Conservation (phyloP, 1,140 invertebrate genomes). For the Lithobius niger region DNA sequence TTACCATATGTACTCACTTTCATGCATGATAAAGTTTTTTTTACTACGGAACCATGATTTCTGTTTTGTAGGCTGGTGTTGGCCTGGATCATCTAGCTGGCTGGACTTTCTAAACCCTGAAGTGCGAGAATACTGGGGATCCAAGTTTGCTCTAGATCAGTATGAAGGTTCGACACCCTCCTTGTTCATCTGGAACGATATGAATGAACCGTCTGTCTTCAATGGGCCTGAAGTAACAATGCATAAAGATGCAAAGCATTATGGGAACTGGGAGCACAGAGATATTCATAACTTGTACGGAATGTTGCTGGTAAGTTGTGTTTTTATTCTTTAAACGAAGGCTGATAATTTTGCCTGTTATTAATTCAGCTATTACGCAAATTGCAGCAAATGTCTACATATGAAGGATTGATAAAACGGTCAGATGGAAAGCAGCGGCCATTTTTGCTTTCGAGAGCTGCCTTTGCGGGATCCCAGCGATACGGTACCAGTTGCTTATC, state of each 20-base stretch:
- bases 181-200: constrained; percentile 96
- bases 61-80: constrained; percentile 73
- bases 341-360: no score
- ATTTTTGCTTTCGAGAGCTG: constrained; percentile 80
- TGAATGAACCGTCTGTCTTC: constrained; percentile 99
- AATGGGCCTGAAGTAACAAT: constrained; percentile 96
- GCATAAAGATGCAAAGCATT: constrained; percentile 58
- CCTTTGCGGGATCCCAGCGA: constrained; percentile 85
- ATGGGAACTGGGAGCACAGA: constrained; percentile 75
- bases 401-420: constrained; percentile 61
- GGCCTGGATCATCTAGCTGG: constrained; percentile 90
- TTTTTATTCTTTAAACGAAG: no score
- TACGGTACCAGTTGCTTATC: no score
- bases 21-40: no score
- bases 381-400: constrained; percentile 42
- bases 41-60: no score
- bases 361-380: no score
- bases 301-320: no score
- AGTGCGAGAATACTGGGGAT: constrained; percentile 70
- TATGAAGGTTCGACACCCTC: constrained; percentile 79
- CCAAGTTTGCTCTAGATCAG: constrained; percentile 59
- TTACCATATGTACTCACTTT: no score
- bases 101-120: constrained; percentile 84
- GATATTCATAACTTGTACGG: no score
- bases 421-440: constrained; percentile 54